A percentile compares a stretch with the other conserved stretches of the same genome.
Evolutionary conservation across 2,888 invertebrate genomes (phyloP).

Genomic region (Zygothrica quintamaculata): DNA sequence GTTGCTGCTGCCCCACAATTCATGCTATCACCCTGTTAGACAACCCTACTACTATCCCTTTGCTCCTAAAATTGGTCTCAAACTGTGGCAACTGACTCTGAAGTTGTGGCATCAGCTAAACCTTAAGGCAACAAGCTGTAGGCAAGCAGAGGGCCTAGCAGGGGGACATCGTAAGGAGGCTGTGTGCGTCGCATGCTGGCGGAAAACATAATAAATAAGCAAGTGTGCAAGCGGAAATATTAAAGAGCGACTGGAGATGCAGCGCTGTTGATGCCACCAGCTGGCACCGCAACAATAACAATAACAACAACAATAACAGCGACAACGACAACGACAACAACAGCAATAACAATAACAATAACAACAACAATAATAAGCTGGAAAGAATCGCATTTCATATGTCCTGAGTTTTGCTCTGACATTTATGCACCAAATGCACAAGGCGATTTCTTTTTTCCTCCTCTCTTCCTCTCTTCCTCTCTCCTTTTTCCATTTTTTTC

Average conservation of each 20-base stretch:
- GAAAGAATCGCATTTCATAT: constrained; percentile 68
- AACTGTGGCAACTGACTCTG: no score
- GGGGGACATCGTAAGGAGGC: constrained; percentile 2
- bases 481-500: constrained; percentile 6
- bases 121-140: no score
- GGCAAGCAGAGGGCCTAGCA: background rate
- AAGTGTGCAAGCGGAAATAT: constrained; percentile 79
- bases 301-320: constrained; percentile 34
- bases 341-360: no score
- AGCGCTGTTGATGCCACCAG: constrained; percentile 38
- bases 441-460: constrained; percentile 35
- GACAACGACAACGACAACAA: constrained; percentile 22
- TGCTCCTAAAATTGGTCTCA: no score
- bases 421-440: constrained; percentile 67
- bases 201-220: constrained; percentile 76
- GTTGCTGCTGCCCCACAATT: background rate
- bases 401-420: constrained; percentile 66
- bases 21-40: background rate
- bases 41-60: no score
- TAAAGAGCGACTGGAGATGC: constrained; percentile 70
- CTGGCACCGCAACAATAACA: constrained; percentile 44
- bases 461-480: background rate
- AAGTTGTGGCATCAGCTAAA: no score
- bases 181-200: constrained; percentile 63
- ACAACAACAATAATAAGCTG: constrained; percentile 32